These are phyloP conservation scores for Dioctria linearis DNA, from an alignment of 2,888 invertebrate genomes.

Conservation along the genomic window DNA sequence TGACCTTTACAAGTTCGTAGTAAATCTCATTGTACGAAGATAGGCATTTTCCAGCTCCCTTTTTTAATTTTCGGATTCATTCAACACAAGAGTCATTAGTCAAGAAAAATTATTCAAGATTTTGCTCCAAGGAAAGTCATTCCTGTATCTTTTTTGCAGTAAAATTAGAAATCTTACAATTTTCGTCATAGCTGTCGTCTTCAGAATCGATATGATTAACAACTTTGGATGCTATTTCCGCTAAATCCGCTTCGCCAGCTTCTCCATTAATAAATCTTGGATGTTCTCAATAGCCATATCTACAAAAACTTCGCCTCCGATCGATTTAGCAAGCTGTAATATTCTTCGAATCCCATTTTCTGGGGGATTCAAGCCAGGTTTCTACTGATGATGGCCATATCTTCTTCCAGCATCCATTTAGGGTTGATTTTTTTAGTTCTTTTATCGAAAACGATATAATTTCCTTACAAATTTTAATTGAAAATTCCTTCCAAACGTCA, in stretches of 20 bases:
- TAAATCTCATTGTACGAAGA: slow-evolving; percentile 1
- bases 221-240: no score
- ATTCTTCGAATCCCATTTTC: neutral
- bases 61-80: neutral
- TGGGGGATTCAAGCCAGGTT: neutral
- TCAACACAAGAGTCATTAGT: neutral
- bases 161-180: neutral
- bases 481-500: slow-evolving; percentile 52
- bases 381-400: slow-evolving; percentile 17
- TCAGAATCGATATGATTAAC: neutral
- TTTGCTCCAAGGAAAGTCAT: neutral
- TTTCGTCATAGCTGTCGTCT: slow-evolving; percentile 8
- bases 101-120: slow-evolving; percentile 1
- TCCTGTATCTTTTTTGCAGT: neutral
- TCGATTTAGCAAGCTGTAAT: slow-evolving; percentile 25
- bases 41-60: neutral
- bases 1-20: slow-evolving; percentile 7
- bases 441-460: slow-evolving; percentile 24
- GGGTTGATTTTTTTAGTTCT: slow-evolving; percentile 49
- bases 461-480: slow-evolving; percentile 39
- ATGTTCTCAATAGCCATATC: slow-evolving; percentile 49
- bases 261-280: neutral
- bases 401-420: slow-evolving; percentile 29
- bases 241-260: slow-evolving; percentile 3
- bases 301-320: slow-evolving; percentile 41